phyloP scores from a whole-genome alignment of 2,888 invertebrate genomes.

The Philaethria dido region DNA sequence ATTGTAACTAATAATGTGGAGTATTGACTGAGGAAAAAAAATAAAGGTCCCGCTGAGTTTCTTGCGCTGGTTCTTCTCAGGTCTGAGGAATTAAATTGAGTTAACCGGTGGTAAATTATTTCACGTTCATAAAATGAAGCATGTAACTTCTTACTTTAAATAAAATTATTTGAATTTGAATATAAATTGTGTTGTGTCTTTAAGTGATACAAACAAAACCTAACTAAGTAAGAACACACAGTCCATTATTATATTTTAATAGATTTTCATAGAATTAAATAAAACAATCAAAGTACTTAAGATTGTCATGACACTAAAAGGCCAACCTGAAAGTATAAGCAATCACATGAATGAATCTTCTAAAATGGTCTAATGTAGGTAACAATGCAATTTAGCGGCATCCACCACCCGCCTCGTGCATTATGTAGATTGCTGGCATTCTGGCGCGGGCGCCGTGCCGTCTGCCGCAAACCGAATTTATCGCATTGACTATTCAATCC shows the following conservation, averaged over 20 bases:
- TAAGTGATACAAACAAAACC: background rate
- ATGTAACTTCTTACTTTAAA: no score
- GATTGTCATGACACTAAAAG: background rate
- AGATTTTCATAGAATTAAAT: background rate
- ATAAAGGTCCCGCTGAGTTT: no score
- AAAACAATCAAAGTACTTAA: background rate
- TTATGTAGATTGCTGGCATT: conserved; percentile 73
- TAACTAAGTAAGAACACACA: background rate
- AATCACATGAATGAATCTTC: conserved; percentile 20
- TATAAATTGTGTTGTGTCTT: no score
- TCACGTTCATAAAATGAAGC: no score
- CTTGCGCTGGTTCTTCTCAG: no score
- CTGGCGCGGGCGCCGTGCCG: conserved; percentile 59
- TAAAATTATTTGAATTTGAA: no score
- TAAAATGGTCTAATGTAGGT: conserved; percentile 40
- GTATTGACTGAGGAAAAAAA: no score
- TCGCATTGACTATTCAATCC: conserved; percentile 80
- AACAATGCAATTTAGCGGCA: conserved; percentile 48
- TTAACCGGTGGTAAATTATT: no score
- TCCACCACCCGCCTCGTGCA: conserved; percentile 56
- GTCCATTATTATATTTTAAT: background rate
- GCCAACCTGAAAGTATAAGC: conserved; percentile 11
- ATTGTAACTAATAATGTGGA: no score
- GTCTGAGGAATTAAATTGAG: no score
- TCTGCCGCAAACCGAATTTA: conserved; percentile 76